A percentile compares a stretch with the other conserved stretches of the same genome.
These are phyloP conservation scores for Stramonita haemastoma DNA, from an alignment of 2,888 invertebrate genomes.

Conservation along the genomic window DNA sequence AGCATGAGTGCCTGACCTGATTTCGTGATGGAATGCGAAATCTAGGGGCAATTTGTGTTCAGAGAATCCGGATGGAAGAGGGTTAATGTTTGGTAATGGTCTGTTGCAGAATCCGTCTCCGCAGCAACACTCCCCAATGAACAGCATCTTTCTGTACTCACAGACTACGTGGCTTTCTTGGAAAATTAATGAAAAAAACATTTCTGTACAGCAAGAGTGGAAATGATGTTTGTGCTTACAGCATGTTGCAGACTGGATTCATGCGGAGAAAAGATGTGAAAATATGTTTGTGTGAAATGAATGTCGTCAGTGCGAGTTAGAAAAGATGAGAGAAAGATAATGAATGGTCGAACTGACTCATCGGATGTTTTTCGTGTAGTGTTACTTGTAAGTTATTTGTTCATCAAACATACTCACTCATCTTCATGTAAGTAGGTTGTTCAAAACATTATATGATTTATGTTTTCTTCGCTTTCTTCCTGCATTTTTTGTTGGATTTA, in stretches of 20 bases:
- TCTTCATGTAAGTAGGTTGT: too few species aligned
- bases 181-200: too few species aligned
- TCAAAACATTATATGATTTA: neutral
- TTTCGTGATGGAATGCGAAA: too few species aligned
- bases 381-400: neutral
- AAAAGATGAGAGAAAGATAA: neutral
- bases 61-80: constrained; percentile 64
- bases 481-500: too few species aligned
- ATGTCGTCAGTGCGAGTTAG: neutral
- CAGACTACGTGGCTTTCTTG: too few species aligned
- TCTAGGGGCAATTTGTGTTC: neutral
- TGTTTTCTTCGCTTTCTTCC: too few species aligned
- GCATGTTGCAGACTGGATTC: too few species aligned
- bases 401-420: too few species aligned
- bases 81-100: constrained; percentile 72
- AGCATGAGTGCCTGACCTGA: too few species aligned
- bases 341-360: neutral
- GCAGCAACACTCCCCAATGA: constrained; percentile 84
- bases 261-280: neutral
- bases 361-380: neutral
- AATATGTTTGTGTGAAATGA: neutral
- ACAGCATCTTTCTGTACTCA: too few species aligned
- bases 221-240: too few species aligned
- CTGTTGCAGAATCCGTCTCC: constrained; percentile 68
- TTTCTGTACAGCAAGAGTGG: too few species aligned